These are phyloP conservation scores for Chascanopsetta lugubris DNA, from an alignment of 2,113 vertebrate genomes.

Conservation along the genomic window DNA sequence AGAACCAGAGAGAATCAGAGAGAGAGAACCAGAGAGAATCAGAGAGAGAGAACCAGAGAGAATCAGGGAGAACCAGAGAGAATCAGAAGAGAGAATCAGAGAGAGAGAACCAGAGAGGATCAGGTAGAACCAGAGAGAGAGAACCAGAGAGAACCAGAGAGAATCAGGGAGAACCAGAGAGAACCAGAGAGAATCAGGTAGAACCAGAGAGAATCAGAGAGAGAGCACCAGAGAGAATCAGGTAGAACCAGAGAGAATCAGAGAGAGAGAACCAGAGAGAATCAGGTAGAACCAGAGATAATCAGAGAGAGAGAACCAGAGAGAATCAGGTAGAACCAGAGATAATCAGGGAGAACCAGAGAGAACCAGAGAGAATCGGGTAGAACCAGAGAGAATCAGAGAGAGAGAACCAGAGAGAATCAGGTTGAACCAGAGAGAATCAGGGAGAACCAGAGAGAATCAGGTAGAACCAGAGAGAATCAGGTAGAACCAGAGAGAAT, in stretches of 20 bases:
- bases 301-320: background rate
- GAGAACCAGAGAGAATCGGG: background rate
- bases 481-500: background rate
- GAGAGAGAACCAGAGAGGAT: background rate
- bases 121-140: background rate
- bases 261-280: background rate
- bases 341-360: background rate
- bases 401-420: background rate
- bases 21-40: background rate
- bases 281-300: background rate
- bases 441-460: background rate
- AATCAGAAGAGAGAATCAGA: too few species aligned
- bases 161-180: background rate
- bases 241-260: background rate
- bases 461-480: background rate
- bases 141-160: background rate
- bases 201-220: background rate
- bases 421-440: background rate
- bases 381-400: background rate
- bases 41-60: background rate
- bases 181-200: background rate
- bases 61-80: background rate
- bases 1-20: background rate
- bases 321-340: background rate
- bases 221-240: background rate